Evolutionary conservation across 2,797 vertebrate species (phyloP).

Genomic region (Melopsittacus undulatus): DNA sequence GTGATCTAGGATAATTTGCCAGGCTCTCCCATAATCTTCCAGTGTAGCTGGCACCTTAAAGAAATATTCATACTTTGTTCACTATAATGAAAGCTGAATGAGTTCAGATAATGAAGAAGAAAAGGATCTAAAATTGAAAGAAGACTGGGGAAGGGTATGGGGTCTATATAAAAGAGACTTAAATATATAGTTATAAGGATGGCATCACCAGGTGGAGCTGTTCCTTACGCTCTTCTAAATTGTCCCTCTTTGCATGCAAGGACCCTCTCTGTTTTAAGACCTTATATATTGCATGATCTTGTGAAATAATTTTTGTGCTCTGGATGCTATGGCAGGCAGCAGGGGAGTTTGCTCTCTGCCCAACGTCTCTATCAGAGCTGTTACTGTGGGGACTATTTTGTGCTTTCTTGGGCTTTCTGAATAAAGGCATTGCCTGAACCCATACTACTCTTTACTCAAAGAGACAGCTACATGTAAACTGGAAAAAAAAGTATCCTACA

Average conservation of each 20-base stretch:
- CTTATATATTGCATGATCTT: neutral
- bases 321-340: neutral
- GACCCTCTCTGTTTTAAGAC: neutral
- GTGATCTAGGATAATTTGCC: constrained; percentile 16
- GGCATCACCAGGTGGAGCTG: constrained; percentile 39
- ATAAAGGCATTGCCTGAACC: neutral
- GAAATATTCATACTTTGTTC: constrained; percentile 36
- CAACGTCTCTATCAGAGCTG: neutral
- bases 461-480: neutral
- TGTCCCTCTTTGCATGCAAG: neutral
- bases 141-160: neutral
- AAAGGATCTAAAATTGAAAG: constrained; percentile 38
- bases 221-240: constrained; percentile 22
- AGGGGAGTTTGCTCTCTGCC: neutral
- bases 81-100: constrained; percentile 26
- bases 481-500: neutral
- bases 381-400: neutral
- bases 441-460: neutral
- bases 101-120: constrained; percentile 50
- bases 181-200: neutral
- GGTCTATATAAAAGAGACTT: neutral
- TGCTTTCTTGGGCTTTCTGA: neutral
- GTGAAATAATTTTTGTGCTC: neutral
- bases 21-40: constrained; percentile 18
- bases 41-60: neutral